These are phyloP conservation scores for Triplophysa yarkandensis DNA, from an alignment of 2,797 vertebrate species.

Conservation along the genomic window DNA sequence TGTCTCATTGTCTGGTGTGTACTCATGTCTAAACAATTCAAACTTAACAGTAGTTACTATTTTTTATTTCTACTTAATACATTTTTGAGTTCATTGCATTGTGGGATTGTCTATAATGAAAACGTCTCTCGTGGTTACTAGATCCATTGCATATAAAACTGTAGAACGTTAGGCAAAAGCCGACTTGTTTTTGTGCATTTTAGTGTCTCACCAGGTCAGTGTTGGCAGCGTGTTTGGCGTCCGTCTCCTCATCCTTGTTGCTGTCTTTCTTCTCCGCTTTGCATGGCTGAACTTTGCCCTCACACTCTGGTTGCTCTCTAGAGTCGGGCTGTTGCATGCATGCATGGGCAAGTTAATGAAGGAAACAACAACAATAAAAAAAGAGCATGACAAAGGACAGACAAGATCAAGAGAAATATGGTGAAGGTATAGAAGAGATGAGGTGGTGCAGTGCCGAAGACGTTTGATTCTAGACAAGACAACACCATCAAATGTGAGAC, in stretches of 20 bases:
- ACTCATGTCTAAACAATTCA: too few species aligned
- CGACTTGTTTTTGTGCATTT: conserved; percentile 18
- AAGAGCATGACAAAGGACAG: conserved; percentile 66
- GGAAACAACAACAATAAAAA: conserved; percentile 65
- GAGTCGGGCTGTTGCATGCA: conserved; percentile 93
- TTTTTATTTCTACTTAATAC: too few species aligned
- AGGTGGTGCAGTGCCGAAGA: conserved; percentile 9
- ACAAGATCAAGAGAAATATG: conserved; percentile 69
- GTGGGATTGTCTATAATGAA: neutral
- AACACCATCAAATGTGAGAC: too few species aligned
- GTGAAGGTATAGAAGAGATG: conserved; percentile 50
- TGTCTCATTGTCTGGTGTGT: neutral
- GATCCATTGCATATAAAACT: neutral
- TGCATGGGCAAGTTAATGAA: conserved; percentile 84
- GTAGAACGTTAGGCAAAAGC: neutral
- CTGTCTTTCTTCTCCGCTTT: conserved; percentile 71
- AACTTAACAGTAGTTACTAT: too few species aligned
- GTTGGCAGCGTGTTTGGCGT: conserved; percentile 75
- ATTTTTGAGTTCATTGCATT: neutral
- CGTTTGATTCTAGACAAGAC: conserved; percentile 11
- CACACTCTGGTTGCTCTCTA: conserved; percentile 84
- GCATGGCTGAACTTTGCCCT: conserved; percentile 69
- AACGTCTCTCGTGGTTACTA: neutral
- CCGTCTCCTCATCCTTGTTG: conserved; percentile 74
- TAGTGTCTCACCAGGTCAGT: conserved; percentile 75